Conservation (phyloP, 1,140 invertebrate species). For the Colletes latitarsis region DNA sequence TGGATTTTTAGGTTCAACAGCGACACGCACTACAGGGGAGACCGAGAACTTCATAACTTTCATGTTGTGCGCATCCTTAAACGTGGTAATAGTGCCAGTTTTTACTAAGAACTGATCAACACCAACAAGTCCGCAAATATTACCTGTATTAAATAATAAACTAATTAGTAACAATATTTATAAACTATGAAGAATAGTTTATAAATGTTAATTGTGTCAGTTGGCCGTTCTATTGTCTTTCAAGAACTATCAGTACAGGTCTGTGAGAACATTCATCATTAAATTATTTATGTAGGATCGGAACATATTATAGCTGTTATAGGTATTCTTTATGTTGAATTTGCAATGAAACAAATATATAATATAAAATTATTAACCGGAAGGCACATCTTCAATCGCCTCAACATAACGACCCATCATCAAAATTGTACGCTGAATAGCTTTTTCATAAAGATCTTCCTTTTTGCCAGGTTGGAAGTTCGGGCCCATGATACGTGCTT, state of each 20-base stretch:
- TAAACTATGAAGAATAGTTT: neutral
- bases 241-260: conserved; percentile 73
- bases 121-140: conserved; percentile 99
- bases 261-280: conserved; percentile 75
- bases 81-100: conserved; percentile 99
- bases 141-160: conserved; percentile 80
- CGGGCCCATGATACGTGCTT: conserved; percentile 99
- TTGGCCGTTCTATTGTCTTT: conserved; percentile 69
- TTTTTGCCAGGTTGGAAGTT: conserved; percentile 99
- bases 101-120: conserved; percentile 99
- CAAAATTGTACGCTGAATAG: conserved; percentile 99
- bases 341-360: neutral
- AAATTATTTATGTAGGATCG: neutral
- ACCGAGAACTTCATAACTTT: conserved; percentile 99
- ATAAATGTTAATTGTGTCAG: conserved; percentile 53
- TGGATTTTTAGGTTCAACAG: conserved; percentile 99
- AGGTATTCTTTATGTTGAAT: neutral
- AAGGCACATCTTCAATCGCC: conserved; percentile 99
- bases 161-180: neutral
- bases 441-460: conserved; percentile 99
- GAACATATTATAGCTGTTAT: too few species aligned
- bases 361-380: conserved; percentile 83
- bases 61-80: conserved; percentile 99
- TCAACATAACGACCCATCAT: conserved; percentile 99
- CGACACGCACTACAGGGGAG: conserved; percentile 99